Percentiles rank a stretch among this genome's conserved stretches.
Conservation (phyloP, 2,888 invertebrate species). For the Alsophila aescularia region DNA sequence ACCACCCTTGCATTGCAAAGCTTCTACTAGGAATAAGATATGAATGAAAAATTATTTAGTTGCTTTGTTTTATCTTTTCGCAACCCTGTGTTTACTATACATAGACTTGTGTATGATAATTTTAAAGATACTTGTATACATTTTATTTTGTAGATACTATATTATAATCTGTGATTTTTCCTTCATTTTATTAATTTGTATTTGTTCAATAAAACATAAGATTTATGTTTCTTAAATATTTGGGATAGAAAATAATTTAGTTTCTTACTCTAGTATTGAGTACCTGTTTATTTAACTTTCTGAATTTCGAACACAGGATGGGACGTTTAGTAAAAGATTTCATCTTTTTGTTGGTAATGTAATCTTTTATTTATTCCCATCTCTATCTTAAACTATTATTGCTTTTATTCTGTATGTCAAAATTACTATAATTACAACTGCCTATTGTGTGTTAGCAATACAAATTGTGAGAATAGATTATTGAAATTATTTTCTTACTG, state of each 20-base stretch:
- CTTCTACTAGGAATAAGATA: neutral
- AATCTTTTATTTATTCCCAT: neutral
- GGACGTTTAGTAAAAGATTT: too few relatives aligned
- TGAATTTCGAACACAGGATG: too few relatives aligned
- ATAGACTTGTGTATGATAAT: neutral
- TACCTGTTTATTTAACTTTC: too few relatives aligned
- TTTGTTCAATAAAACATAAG: neutral
- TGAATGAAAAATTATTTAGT: neutral
- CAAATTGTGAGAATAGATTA: neutral
- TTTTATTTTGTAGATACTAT: neutral
- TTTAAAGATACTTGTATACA: neutral
- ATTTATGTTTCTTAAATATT: too few relatives aligned
- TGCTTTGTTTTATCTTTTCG: neutral
- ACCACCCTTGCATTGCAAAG: neutral
- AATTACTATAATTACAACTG: too few relatives aligned
- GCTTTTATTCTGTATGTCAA: neutral
- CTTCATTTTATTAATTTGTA: neutral
- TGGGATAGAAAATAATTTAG: too few relatives aligned
- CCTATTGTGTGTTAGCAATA: neutral
- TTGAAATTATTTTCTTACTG: slow-evolving; percentile 12
- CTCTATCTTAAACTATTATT: neutral
- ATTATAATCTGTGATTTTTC: neutral
- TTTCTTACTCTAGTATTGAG: too few relatives aligned
- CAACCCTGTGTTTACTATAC: neutral
- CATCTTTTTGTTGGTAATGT: too few relatives aligned